These are phyloP conservation scores for Synanthedon formicaeformis DNA, from an alignment of 2,888 invertebrate genomes.

Conservation along the genomic window DNA sequence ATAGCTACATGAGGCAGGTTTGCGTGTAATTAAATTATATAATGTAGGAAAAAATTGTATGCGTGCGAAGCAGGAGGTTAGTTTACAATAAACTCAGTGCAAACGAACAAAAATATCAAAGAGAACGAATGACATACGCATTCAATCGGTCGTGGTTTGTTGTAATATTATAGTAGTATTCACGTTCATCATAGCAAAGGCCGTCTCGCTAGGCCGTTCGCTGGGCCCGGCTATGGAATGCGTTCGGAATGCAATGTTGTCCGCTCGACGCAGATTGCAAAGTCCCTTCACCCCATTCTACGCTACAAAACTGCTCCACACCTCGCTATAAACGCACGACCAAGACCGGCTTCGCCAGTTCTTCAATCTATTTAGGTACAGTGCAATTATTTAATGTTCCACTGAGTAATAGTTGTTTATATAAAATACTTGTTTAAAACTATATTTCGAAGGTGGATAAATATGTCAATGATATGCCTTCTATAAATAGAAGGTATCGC, in stretches of 20 bases:
- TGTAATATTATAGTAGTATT: constrained; percentile 15
- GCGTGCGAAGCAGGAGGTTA: too few species aligned
- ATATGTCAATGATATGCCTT: neutral
- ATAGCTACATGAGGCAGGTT: too few species aligned
- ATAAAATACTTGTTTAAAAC: too few species aligned
- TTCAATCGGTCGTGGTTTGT: neutral
- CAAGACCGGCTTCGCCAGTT: constrained; percentile 27
- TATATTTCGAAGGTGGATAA: too few species aligned
- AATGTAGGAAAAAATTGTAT: too few species aligned
- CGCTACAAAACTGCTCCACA: constrained; percentile 9
- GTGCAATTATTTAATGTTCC: constrained; percentile 5
- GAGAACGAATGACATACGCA: neutral
- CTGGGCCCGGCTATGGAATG: constrained; percentile 33
- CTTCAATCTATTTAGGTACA: constrained; percentile 2
- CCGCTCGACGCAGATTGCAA: constrained; percentile 27
- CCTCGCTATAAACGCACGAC: constrained; percentile 10
- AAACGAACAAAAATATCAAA: too few species aligned
- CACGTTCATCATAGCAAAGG: constrained; percentile 19
- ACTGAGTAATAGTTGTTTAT: too few species aligned
- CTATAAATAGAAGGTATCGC: too few species aligned
- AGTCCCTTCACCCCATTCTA: constrained; percentile 30
- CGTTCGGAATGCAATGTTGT: constrained; percentile 42
- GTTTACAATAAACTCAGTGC: too few species aligned
- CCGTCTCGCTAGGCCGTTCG: constrained; percentile 27
- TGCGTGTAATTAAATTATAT: too few species aligned